These are phyloP conservation scores for Dysmachus trigonus DNA, from an alignment of 2,888 invertebrate species.

Conservation along the genomic window DNA sequence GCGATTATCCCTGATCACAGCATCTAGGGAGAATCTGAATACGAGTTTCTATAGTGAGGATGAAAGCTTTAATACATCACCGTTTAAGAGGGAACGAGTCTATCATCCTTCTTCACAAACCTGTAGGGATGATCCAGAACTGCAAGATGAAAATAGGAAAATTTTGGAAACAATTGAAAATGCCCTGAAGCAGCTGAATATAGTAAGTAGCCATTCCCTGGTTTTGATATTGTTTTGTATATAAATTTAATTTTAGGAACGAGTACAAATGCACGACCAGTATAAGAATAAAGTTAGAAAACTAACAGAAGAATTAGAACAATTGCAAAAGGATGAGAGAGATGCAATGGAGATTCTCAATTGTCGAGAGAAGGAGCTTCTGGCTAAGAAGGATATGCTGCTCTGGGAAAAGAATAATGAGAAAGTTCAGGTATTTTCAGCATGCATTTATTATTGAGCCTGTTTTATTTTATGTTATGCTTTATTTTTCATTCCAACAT, in stretches of 20 bases:
- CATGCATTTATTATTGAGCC: conserved; percentile 53
- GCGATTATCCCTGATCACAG: conserved; percentile 80
- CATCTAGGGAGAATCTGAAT: conserved; percentile 74
- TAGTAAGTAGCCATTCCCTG: conserved; percentile 53
- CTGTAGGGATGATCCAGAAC: conserved; percentile 68
- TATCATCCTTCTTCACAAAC: conserved; percentile 62
- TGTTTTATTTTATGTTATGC: conserved; percentile 52
- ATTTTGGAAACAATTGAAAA: conserved; percentile 76
- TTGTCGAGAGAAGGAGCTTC: conserved; percentile 66
- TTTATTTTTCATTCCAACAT: conserved; percentile 58
- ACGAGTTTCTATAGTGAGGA: conserved; percentile 61
- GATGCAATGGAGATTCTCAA: conserved; percentile 69
- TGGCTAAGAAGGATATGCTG: conserved; percentile 63
- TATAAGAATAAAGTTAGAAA: conserved; percentile 63
- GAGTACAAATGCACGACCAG: conserved; percentile 65
- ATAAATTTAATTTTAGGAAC: conserved; percentile 61
- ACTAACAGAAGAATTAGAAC: conserved; percentile 65
- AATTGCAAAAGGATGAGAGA: conserved; percentile 65
- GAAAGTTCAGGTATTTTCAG: conserved; percentile 60
- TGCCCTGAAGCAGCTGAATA: conserved; percentile 70
- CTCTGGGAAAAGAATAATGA: conserved; percentile 64
- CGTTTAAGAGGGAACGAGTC: conserved; percentile 60
- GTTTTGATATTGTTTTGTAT: conserved; percentile 44
- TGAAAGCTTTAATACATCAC: conserved; percentile 57
- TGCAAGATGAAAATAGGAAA: conserved; percentile 72